phyloP scores from a whole-genome alignment of 53 echinoderm and acorn worm species.

The Hippasteria phrygiana region DNA sequence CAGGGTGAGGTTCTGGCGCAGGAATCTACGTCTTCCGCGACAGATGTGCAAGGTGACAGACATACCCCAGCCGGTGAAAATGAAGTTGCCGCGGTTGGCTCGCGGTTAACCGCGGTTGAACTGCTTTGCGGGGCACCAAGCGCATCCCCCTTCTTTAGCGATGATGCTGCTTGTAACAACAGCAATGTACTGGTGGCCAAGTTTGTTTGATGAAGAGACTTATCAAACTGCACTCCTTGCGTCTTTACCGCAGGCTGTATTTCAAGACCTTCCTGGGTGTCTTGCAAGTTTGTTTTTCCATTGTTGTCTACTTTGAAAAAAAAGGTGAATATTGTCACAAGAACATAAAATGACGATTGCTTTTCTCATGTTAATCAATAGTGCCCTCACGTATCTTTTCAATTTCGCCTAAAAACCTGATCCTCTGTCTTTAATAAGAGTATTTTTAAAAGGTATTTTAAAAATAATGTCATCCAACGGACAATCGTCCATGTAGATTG shows the following conservation, averaged over 20 bases:
- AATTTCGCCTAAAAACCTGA: too few relatives aligned
- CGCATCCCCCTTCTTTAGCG: neutral
- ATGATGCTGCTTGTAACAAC: slow-evolving; percentile 19
- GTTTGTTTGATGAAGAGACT: neutral
- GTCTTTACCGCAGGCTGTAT: neutral
- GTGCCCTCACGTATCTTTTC: too few relatives aligned
- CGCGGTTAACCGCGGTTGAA: neutral
- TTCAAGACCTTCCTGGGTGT: neutral
- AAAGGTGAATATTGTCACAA: neutral
- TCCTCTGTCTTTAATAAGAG: too few relatives aligned
- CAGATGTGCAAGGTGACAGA: neutral
- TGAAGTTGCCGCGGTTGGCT: neutral
- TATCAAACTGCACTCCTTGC: neutral
- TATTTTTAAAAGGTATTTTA: too few relatives aligned
- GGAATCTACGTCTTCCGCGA: neutral
- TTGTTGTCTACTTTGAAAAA: neutral
- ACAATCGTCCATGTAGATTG: too few relatives aligned
- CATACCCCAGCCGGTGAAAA: too few relatives aligned
- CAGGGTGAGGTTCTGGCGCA: slow-evolving; percentile 48
- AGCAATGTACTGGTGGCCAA: slow-evolving; percentile 5
- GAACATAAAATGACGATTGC: neutral
- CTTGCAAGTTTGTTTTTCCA: neutral
- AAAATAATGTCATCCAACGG: too few relatives aligned
- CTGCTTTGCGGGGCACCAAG: neutral
- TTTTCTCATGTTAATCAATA: neutral